Evolutionary conservation across 2,113 vertebrate genomes (phyloP), one percentile per base, ranked within the genome.

Genomic region (Petrocephalus zakoni): DNA sequence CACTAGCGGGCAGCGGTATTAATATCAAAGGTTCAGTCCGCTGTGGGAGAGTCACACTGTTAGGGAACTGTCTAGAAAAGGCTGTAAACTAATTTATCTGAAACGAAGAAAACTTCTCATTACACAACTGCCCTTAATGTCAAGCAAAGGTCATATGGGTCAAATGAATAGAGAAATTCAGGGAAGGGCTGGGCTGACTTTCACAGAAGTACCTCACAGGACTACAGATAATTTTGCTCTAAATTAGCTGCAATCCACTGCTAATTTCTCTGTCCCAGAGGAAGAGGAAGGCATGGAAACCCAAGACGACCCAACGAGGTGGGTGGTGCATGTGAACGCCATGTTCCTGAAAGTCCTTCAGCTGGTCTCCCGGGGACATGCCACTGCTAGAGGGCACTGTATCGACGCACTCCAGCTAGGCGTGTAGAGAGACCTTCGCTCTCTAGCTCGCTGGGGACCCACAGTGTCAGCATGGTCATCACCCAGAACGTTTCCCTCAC

Each of bases 171-270:
- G 21, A 55, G 49, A 19, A 55, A 53, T 37, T 86, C n/a, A 86
- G n/a, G 8, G n/a, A 85, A 86, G 21, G 15, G 25, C n/a, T 55
- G 15, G 52, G 49, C 51, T 55, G 51, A 86, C n/a, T 52, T 85
- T 49, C 82, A 49, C 25, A 86, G 84, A 86, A 86, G 56, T 55
- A 55, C 52, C 52, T 86, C 84, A 34, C 9, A 34, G 22, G 25
- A 55, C 84, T 55, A 86, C 84, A 52, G 84, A 55, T 86, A 55
- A 86, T 53, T 47, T 25, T 86, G 51, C 52, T 86, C 51, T 55
- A 86, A 86, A 86, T 85, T 25, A 85, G 42, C 49, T 52, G 46
- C 51, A 55, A 55, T 34, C 52, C 52, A 1, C 51, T 55, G 22
- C 9, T 17, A 53, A 49, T 83, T 49, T 49, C 81, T 49, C 81